Evolutionary conservation across 2,888 invertebrate species (phyloP), one percentile per base, ranked within the genome.

Genomic region (Odontomyia ornata): DNA sequence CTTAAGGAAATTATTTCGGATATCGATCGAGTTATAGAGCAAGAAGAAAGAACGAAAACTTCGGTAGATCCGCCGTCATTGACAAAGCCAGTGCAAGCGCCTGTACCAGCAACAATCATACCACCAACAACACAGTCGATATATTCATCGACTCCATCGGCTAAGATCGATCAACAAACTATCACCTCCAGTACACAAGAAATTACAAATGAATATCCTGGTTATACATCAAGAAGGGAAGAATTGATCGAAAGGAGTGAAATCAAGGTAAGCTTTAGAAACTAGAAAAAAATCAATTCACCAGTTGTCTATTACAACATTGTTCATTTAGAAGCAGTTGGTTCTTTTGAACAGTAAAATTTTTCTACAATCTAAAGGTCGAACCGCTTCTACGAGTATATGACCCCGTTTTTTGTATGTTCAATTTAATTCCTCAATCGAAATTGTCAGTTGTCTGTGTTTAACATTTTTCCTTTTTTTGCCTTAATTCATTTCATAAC

Each of bases 1-100:
- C 84, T 90, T 76, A 89, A 89, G 80, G 89, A 90, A 82, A 90
- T 90, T 75, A 90, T 90, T 80, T 90, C 89, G 36, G 90, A 90
- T 84, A 88, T 90, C 82, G 90, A 90, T 83, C 87, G 86, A 67
- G 90, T 88, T 80, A 89, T 89, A 30, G 89, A 88, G 80, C 88
- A 86, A 64, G 88, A 89, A 80, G 85, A 85, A 76, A 83, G 83
- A 46, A 15, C 11, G 23, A 47, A 1, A 18, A 82, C 80, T 27
- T 83, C 83, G 57, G 52, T 36, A 36, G 36, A 36, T 5, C 36
- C 64, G 36, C 65, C 47, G 27, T 23, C 1, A 36, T 3, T 36
- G 5, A 36, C 36, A 9, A 36, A 9, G 9, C 9, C 36, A 36
- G 36, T 36, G 36, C 36, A 36, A 36, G 36, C 25, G 7, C 25